These are phyloP conservation scores for Scaeva pyrastri DNA, from an alignment of 2,888 invertebrate genomes.

Conservation along the genomic window DNA sequence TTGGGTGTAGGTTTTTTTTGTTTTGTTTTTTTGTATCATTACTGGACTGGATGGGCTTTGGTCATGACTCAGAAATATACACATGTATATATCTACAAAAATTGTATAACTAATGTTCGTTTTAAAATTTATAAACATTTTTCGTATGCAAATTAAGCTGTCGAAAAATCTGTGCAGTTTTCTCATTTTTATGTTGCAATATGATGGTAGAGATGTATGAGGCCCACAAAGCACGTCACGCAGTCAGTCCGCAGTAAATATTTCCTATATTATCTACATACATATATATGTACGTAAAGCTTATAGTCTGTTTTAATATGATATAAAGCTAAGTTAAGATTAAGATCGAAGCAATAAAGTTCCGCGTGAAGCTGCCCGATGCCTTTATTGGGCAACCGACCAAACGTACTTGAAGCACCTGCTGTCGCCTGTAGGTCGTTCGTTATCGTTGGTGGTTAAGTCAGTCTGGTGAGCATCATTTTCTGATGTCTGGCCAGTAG, in stretches of 20 bases:
- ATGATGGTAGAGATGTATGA: not conserved
- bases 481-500: conserved; percentile 26
- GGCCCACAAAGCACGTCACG: conserved; percentile 14
- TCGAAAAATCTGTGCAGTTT: conserved; percentile 48
- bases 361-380: conserved; percentile 34
- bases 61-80: conserved; percentile 36
- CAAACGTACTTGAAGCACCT: conserved; percentile 48
- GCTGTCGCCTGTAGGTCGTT: conserved; percentile 37
- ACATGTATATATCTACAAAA: not conserved
- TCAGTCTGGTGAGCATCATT: conserved; percentile 8
- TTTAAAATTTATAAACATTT: conserved; percentile 42
- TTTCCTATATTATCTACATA: conserved; percentile 13
- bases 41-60: not conserved
- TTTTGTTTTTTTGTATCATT: conserved; percentile 4
- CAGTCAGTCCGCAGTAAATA: conserved; percentile 33
- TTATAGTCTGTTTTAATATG: not conserved
- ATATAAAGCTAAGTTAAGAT: conserved; percentile 40
- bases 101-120: conserved; percentile 57
- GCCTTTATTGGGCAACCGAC: conserved; percentile 45
- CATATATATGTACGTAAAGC: not conserved
- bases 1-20: not conserved
- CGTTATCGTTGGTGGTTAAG: not conserved
- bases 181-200: conserved; percentile 53
- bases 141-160: conserved; percentile 61
- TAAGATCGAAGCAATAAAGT: conserved; percentile 61